phyloP scores from a whole-genome alignment of 1,140 invertebrate species.

The Globodera rostochiensis region DNA sequence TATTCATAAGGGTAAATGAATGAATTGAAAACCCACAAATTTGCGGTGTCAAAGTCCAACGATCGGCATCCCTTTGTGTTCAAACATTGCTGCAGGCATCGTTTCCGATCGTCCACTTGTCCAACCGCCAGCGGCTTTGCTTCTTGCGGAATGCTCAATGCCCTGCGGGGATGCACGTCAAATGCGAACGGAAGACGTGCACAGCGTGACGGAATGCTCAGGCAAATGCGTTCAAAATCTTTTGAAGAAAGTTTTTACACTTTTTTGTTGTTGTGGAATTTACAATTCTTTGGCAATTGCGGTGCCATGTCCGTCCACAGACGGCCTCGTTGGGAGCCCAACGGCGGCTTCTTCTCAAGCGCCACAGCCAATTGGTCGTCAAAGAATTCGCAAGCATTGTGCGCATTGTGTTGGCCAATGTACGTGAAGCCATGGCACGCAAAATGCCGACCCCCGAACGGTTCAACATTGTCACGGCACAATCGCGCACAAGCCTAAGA shows the following conservation, averaged over 20 bases:
- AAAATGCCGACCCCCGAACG: slow-evolving; percentile 19
- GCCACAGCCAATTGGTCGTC: slow-evolving; percentile 16
- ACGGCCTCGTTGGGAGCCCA: not conserved
- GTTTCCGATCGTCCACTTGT: slow-evolving; percentile 18
- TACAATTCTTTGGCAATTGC: not conserved
- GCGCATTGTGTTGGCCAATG: slow-evolving; percentile 9
- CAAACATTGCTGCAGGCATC: slow-evolving; percentile 25
- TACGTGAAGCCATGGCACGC: slow-evolving; percentile 36
- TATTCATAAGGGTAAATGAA: not conserved
- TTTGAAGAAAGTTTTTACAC: slow-evolving; percentile 5
- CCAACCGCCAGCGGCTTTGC: slow-evolving; percentile 5
- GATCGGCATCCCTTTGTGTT: slow-evolving; percentile 6
- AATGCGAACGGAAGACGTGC: slow-evolving; percentile 14
- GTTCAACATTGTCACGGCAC: slow-evolving; percentile 26
- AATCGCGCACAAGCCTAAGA: slow-evolving; percentile 22
- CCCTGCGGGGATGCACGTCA: slow-evolving; percentile 20
- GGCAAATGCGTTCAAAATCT: slow-evolving; percentile 25
- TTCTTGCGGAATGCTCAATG: not conserved
- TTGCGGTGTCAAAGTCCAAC: slow-evolving; percentile 21
- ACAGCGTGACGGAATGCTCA: not conserved
- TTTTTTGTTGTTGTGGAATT: not conserved
- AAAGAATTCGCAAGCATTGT: slow-evolving; percentile 35
- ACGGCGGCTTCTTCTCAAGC: slow-evolving; percentile 25
- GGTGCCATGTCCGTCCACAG: not conserved
- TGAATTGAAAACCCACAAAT: not conserved